Evolutionary conservation across 2,888 invertebrate genomes (phyloP).

Genomic region (Lathronympha strigana): DNA sequence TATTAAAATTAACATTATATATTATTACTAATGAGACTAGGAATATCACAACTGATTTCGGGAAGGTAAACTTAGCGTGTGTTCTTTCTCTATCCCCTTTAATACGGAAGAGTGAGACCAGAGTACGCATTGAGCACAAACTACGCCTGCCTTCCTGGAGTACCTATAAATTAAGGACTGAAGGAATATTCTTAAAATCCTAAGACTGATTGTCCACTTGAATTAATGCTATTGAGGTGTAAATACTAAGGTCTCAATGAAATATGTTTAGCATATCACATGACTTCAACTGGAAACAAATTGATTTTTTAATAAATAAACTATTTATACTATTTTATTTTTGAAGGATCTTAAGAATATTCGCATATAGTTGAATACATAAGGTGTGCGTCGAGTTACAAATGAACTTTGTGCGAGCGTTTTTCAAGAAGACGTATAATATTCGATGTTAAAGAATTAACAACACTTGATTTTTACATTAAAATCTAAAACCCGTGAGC

Average conservation of each 20-base stretch:
- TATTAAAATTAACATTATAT: constrained; percentile 43
- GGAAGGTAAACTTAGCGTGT: constrained; percentile 39
- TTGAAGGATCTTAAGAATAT: constrained; percentile 21
- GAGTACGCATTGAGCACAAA: constrained; percentile 33
- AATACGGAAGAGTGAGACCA: constrained; percentile 44
- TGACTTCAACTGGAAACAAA: background rate
- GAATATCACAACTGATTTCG: constrained; percentile 49
- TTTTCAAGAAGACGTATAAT: constrained; percentile 45
- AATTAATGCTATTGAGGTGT: background rate
- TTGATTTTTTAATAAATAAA: background rate
- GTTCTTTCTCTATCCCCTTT: constrained; percentile 33
- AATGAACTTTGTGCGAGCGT: constrained; percentile 47
- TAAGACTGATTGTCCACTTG: background rate
- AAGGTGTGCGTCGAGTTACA: constrained; percentile 44
- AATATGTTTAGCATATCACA: background rate
- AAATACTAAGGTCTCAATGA: background rate
- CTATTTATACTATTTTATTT: background rate
- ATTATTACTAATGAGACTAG: constrained; percentile 48
- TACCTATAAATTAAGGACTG: constrained; percentile 29
- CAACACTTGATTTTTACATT: constrained; percentile 44
- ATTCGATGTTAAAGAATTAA: constrained; percentile 56
- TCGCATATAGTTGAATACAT: constrained; percentile 32
- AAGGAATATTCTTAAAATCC: constrained; percentile 14
- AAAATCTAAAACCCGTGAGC: constrained; percentile 61
- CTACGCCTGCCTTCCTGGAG: constrained; percentile 37